Evolutionary conservation across 1,140 invertebrate species (phyloP).

Genomic region (Zaprionus vittiger): DNA sequence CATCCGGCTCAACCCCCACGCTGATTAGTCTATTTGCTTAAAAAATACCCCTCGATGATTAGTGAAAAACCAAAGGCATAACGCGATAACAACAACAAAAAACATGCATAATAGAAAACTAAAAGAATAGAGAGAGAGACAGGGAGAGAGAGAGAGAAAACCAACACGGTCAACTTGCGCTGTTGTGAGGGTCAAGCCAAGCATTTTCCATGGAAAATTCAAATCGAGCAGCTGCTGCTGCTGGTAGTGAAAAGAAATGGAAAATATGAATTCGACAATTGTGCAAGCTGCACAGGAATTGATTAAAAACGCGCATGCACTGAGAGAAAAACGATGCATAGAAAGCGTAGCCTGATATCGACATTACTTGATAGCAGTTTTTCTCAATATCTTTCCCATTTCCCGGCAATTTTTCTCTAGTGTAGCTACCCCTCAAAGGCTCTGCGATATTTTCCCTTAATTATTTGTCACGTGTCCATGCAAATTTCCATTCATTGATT

Average conservation of each 20-base stretch:
- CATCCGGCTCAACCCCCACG: conserved; percentile 71
- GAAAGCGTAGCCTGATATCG: neutral
- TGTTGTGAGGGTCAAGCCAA: conserved; percentile 63
- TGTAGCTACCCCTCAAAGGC: conserved; percentile 13
- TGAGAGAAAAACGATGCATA: neutral
- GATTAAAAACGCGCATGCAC: conserved; percentile 52
- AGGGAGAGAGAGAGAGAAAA: conserved; percentile 41
- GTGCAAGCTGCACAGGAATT: conserved; percentile 34
- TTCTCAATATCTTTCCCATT: neutral
- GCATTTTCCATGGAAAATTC: conserved; percentile 58
- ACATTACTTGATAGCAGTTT: neutral
- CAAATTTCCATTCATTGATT: conserved; percentile 80
- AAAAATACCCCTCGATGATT: conserved; percentile 58
- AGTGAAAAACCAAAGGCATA: conserved; percentile 37
- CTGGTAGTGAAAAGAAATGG: conserved; percentile 44
- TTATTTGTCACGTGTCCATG: conserved; percentile 84
- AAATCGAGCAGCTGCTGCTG: conserved; percentile 64
- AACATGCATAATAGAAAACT: conserved; percentile 25
- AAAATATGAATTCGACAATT: conserved; percentile 46
- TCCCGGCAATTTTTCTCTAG: conserved; percentile 1
- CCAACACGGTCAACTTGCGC: conserved; percentile 67
- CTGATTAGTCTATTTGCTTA: conserved; percentile 77
- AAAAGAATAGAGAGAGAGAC: conserved; percentile 21
- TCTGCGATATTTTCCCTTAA: conserved; percentile 49
- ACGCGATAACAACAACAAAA: conserved; percentile 56